A percentile compares a stretch with the other conserved stretches of the same genome.
Conservation (phyloP, 2,888 invertebrate species). For the Brachyopa scutellaris region DNA sequence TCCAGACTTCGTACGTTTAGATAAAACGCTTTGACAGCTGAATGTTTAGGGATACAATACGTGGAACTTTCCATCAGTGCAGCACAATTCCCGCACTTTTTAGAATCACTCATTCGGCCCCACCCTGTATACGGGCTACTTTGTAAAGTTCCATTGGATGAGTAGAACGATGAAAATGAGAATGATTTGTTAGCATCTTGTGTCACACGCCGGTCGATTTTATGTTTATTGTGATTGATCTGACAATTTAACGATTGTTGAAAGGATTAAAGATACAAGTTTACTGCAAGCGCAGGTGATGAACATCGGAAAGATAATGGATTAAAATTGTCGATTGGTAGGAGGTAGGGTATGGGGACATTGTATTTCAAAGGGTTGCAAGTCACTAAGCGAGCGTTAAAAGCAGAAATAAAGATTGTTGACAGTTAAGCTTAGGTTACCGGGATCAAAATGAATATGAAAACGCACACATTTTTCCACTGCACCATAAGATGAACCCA, state of each 20-base stretch:
- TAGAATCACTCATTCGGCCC: too few species aligned
- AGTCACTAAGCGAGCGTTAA: too few species aligned
- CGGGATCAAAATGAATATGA: too few species aligned
- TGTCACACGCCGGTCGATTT: conserved; percentile 27
- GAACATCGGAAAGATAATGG: background rate
- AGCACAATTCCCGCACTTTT: too few species aligned
- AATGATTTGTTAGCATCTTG: conserved; percentile 38
- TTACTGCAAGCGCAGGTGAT: conserved; percentile 2
- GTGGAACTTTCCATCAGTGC: too few species aligned
- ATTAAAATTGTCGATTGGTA: conserved; percentile 8
- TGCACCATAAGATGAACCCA: too few species aligned
- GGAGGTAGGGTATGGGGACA: background rate
- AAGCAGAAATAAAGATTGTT: too few species aligned
- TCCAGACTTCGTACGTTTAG: too few species aligned
- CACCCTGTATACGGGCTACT: background rate
- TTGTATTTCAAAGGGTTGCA: background rate
- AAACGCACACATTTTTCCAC: too few species aligned
- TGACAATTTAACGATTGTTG: conserved; percentile 46
- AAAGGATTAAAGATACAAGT: background rate
- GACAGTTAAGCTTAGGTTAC: too few species aligned
- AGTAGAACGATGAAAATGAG: background rate
- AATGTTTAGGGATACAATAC: too few species aligned
- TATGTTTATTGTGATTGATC: conserved; percentile 54
- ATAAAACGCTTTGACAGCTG: too few species aligned
- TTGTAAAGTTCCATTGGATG: background rate